These are phyloP conservation scores for Cromileptes altivelis DNA, from an alignment of 2,113 vertebrate genomes.

Conservation along the genomic window DNA sequence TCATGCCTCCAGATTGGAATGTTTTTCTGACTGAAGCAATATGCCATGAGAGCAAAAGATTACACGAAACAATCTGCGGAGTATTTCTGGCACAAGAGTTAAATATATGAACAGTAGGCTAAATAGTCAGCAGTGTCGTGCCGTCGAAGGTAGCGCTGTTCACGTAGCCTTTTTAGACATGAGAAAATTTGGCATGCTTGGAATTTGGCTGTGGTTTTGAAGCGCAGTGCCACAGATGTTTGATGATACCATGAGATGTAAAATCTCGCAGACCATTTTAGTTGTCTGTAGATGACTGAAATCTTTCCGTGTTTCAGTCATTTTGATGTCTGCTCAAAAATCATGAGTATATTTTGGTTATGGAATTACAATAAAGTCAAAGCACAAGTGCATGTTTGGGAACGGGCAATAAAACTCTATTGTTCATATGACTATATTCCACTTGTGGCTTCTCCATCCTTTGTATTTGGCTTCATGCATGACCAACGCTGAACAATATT, in stretches of 20 bases:
- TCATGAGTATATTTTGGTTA: constrained; percentile 67
- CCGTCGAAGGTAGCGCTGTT: constrained; percentile 1
- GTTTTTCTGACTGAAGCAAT: constrained; percentile 66
- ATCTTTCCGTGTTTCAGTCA: constrained; percentile 44
- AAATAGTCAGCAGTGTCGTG: constrained; percentile 10
- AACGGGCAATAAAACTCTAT: constrained; percentile 66
- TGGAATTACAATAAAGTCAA: constrained; percentile 72
- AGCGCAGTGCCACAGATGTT: neutral
- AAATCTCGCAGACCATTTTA: constrained; percentile 28
- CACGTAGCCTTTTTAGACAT: neutral
- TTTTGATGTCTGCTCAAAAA: constrained; percentile 54
- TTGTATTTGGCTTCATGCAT: constrained; percentile 66
- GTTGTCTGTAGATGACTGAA: constrained; percentile 30
- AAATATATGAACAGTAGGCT: constrained; percentile 22
- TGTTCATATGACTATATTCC: constrained; percentile 71
- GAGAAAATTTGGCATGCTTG: neutral
- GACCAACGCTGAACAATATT: constrained; percentile 46
- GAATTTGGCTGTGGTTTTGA: constrained; percentile 18
- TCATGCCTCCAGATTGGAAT: constrained; percentile 50
- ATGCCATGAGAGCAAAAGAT: constrained; percentile 65
- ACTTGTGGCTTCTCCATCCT: constrained; percentile 67
- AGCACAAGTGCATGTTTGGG: constrained; percentile 61
- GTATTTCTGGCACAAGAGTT: constrained; percentile 28
- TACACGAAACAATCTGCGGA: constrained; percentile 19
- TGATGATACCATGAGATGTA: constrained; percentile 24